Evolutionary conservation across 2,797 vertebrate species (phyloP).

Genomic region (Syndactyla subalaris): DNA sequence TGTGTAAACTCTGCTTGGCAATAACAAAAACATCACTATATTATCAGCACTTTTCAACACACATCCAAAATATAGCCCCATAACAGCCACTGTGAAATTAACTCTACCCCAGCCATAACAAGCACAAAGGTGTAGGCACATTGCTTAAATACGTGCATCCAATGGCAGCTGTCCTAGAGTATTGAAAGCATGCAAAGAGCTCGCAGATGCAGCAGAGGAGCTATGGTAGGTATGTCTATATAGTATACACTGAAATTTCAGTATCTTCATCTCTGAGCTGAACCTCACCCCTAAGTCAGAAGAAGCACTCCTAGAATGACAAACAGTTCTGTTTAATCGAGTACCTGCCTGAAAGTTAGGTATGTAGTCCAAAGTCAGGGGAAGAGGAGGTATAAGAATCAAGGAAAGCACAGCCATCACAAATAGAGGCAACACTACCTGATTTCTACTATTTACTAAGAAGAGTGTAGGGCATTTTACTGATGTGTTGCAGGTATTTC

Average conservation of each 20-base stretch:
- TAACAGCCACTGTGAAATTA: not conserved
- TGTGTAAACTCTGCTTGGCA: not conserved
- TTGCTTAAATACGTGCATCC: not conserved
- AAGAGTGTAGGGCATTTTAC: not conserved
- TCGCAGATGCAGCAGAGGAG: not conserved
- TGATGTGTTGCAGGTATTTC: not conserved
- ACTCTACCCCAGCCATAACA: not conserved
- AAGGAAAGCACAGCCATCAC: not conserved
- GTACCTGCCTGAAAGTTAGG: not conserved
- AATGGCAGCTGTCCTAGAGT: not conserved
- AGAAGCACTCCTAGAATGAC: not conserved
- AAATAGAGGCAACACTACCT: not conserved
- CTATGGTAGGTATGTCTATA: not conserved
- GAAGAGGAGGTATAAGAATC: not conserved
- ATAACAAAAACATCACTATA: not conserved
- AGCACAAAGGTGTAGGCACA: not conserved
- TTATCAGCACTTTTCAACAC: not conserved
- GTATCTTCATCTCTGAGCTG: not conserved
- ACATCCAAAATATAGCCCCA: not conserved
- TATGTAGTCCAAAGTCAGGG: not conserved
- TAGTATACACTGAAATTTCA: not conserved
- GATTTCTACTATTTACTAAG: not conserved
- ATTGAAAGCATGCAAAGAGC: not conserved
- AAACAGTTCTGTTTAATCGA: not conserved
- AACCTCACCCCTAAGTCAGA: not conserved